Base-by-base conservation (phyloP, 1,140 invertebrate species). In the Orius insidiosus region DNA sequence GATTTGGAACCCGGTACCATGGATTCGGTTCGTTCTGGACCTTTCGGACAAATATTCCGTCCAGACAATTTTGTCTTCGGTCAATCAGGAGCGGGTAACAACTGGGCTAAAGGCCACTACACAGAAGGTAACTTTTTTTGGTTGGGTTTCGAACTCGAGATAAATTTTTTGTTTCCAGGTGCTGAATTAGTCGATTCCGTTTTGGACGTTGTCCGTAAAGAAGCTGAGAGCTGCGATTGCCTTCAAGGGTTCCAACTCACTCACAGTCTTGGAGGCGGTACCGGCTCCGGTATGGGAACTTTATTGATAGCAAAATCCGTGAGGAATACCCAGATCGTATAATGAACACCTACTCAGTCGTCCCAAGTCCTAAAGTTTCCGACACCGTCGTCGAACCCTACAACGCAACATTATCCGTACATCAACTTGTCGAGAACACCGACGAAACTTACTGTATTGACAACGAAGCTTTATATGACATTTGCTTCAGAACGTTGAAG, bases 91-190 rank as follows among this genome's bases (percentile, higher is more conserved):
- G n/a, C n/a, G n/a, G n/a, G n/a, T n/a, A n/a, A n/a, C n/a, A n/a
- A n/a, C n/a, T n/a, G n/a, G n/a, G n/a, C n/a, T n/a, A n/a, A n/a
- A n/a, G n/a, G n/a, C n/a, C n/a, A n/a, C n/a, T 75, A 10, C 68
- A 67, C 80, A 10, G 75, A 74, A 52, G 74, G 74, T 45, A 59
- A 64, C 43, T 59, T n/a, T n/a, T n/a, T 54, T 24, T 61, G 66
- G 5, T 60, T 65, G 5, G 59, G 59, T 2, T 76, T 78, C 60
- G 76, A 78, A 57, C 78, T 74, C 75, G 72, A 86, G 11, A 86
- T 87, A 61, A 88, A 87, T 14, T 85, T 92, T 58, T 93, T 90
- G 66, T 93, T 87, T 31, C 89, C 93, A 67, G 84, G 87, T n/a
- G 87, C 85, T 8, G 88, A 77, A 54, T 53, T 69, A 10, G 63